phyloP scores from a whole-genome alignment of 2,888 invertebrate genomes.

The Epistrophe grossulariae region DNA sequence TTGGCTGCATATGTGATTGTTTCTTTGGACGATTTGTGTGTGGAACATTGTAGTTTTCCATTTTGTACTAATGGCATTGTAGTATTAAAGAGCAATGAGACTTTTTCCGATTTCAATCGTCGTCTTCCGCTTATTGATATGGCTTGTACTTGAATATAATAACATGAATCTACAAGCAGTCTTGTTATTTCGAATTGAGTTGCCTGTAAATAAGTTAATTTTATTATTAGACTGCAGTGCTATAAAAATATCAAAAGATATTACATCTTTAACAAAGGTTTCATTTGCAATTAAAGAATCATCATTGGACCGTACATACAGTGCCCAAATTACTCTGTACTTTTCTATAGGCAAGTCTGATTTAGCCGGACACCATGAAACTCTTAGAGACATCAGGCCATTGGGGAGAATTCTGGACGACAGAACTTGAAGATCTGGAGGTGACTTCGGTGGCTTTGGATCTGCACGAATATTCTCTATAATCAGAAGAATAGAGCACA shows the following conservation, averaged over 20 bases:
- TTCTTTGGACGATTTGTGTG: slow-evolving; percentile 63
- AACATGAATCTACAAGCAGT: slow-evolving; percentile 88
- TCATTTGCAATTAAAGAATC: slow-evolving; percentile 81
- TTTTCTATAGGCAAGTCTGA: slow-evolving; percentile 89
- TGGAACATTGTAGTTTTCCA: slow-evolving; percentile 78
- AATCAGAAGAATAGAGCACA: slow-evolving; percentile 69
- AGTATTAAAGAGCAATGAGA: slow-evolving; percentile 89
- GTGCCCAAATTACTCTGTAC: slow-evolving; percentile 91
- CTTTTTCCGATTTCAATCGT: slow-evolving; percentile 89
- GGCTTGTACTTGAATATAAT: slow-evolving; percentile 92
- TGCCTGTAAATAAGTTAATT: slow-evolving; percentile 84
- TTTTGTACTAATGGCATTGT: slow-evolving; percentile 82
- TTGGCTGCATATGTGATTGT: slow-evolving; percentile 31
- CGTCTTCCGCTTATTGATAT: slow-evolving; percentile 88
- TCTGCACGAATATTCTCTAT: slow-evolving; percentile 78
- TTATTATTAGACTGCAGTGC: too few species aligned
- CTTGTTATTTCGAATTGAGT: slow-evolving; percentile 87
- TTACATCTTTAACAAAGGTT: slow-evolving; percentile 82
- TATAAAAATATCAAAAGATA: background rate
- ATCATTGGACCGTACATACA: slow-evolving; percentile 86
- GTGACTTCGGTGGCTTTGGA: slow-evolving; percentile 82
- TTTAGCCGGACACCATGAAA: slow-evolving; percentile 89
- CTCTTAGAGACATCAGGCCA: slow-evolving; percentile 85
- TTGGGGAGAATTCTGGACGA: slow-evolving; percentile 78
- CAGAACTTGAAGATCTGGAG: slow-evolving; percentile 80